These are phyloP conservation scores for Drepanosiphum platanoidis DNA, from an alignment of 2,888 invertebrate genomes.

Conservation along the genomic window DNA sequence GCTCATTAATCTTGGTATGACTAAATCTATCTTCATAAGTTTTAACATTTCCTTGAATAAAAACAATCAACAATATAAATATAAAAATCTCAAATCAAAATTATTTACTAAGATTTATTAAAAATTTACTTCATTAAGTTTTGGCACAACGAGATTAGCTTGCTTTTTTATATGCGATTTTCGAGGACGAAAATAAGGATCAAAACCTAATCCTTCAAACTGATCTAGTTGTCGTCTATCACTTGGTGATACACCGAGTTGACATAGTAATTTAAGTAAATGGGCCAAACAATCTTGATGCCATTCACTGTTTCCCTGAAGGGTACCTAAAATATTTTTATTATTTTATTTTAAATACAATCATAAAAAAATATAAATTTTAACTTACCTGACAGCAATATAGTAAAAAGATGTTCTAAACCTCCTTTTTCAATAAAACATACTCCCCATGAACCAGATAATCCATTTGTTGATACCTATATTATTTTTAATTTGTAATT, in stretches of 20 bases:
- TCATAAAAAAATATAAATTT: constrained; percentile 2
- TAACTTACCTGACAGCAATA: constrained; percentile 83
- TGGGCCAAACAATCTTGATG: constrained; percentile 92
- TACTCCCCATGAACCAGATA: constrained; percentile 74
- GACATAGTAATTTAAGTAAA: constrained; percentile 84
- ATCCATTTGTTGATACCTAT: constrained; percentile 50
- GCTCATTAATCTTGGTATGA: constrained; percentile 84
- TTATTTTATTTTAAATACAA: background rate
- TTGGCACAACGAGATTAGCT: constrained; percentile 77
- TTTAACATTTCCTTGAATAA: constrained; percentile 74
- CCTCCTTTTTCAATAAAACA: constrained; percentile 89
- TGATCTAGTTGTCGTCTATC: constrained; percentile 65
- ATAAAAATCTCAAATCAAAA: constrained; percentile 3
- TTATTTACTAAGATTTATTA: background rate
- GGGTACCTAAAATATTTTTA: constrained; percentile 70
- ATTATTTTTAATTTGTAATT: background rate
- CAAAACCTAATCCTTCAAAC: constrained; percentile 63
- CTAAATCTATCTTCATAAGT: constrained; percentile 86
- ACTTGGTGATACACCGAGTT: constrained; percentile 76
- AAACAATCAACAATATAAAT: background rate
- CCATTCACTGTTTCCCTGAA: constrained; percentile 88
- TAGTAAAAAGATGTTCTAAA: constrained; percentile 86
- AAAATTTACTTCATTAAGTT: constrained; percentile 74
- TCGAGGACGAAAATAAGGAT: constrained; percentile 62
- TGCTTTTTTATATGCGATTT: constrained; percentile 63